phyloP scores from a whole-genome alignment of 2,113 vertebrate species.

The Struthio camelus region DNA sequence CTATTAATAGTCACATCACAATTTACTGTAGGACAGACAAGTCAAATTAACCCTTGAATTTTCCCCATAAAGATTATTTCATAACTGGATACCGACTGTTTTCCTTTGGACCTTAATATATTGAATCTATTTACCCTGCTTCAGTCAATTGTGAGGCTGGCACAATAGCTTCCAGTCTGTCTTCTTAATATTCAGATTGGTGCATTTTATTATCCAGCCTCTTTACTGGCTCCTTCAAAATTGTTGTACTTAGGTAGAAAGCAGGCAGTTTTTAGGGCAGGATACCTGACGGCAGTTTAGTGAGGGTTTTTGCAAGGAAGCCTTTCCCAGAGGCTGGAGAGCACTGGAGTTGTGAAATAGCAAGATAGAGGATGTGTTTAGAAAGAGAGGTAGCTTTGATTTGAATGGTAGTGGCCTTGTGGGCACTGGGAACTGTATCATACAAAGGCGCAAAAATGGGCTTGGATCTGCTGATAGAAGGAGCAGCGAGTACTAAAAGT shows the following conservation, averaged over 20 bases:
- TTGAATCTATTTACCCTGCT: not conserved
- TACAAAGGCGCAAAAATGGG: not conserved
- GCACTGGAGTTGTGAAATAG: not conserved
- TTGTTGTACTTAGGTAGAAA: not conserved
- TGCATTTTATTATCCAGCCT: not conserved
- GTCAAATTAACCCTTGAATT: not conserved
- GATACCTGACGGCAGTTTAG: not conserved
- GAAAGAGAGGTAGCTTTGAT: not conserved
- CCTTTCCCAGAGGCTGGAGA: not conserved
- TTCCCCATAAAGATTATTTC: not conserved
- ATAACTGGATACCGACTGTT: not conserved
- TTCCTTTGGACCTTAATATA: not conserved
- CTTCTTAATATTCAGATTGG: not conserved
- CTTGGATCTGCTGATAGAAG: not conserved
- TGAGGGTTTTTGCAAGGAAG: not conserved
- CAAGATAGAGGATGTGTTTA: not conserved
- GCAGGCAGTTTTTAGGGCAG: not conserved
- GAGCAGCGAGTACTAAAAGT: not conserved
- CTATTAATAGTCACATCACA: not conserved
- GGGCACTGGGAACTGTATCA: no score
- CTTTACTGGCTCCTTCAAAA: not conserved
- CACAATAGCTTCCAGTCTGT: not conserved
- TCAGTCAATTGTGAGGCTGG: not conserved
- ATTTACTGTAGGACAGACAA: not conserved
- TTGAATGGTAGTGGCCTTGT: not conserved